Conservation (phyloP, 2,113 vertebrate species). For the Larimichthys polyactis region DNA sequence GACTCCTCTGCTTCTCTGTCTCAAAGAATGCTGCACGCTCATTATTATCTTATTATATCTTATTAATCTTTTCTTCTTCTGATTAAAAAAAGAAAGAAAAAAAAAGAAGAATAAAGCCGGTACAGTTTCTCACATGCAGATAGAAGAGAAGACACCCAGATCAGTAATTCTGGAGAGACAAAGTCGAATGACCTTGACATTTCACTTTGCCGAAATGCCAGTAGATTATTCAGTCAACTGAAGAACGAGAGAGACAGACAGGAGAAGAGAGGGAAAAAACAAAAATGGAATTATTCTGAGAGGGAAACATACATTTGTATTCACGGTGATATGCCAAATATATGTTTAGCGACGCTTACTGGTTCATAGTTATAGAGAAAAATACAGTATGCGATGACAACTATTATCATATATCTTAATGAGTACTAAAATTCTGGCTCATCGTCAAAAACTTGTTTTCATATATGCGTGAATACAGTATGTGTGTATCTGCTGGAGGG, state of each 20-base stretch:
- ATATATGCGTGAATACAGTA: constrained; percentile 47
- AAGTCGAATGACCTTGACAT: constrained; percentile 83
- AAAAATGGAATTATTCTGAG: constrained; percentile 57
- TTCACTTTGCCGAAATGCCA: constrained; percentile 78
- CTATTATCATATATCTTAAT: constrained; percentile 9
- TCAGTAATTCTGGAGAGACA: constrained; percentile 68
- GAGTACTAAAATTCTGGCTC: constrained; percentile 10
- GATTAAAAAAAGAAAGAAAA: constrained; percentile 29
- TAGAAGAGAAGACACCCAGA: constrained; percentile 53
- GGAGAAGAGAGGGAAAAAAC: constrained; percentile 29
- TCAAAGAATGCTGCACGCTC: constrained; percentile 48
- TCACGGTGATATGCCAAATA: constrained; percentile 40
- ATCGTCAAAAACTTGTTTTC: constrained; percentile 7
- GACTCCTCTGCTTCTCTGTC: constrained; percentile 44
- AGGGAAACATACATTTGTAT: constrained; percentile 64
- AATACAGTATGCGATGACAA: neutral
- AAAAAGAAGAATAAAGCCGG: accelerated
- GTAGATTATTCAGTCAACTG: constrained; percentile 75
- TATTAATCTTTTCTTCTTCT: constrained; percentile 66
- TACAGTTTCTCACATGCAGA: constrained; percentile 4
- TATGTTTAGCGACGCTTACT: constrained; percentile 48
- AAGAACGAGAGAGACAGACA: constrained; percentile 62
- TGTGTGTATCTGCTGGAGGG: constrained; percentile 47
- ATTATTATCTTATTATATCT: constrained; percentile 66
- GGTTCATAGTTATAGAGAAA: constrained; percentile 23